These are phyloP conservation scores for Nymphalis c-album DNA, from an alignment of 2,888 invertebrate genomes.

Conservation along the genomic window DNA sequence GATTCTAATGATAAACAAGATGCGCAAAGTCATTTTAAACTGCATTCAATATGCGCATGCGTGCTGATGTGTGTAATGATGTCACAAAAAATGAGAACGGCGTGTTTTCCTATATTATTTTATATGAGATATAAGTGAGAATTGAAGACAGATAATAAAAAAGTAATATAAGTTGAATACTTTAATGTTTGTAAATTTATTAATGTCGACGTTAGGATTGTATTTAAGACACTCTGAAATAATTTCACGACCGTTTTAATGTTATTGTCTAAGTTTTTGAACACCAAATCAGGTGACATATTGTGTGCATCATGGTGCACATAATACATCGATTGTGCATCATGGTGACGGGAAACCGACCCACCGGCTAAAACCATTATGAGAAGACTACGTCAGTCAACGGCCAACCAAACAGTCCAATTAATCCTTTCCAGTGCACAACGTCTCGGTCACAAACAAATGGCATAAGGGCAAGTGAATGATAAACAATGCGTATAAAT, in stretches of 20 bases:
- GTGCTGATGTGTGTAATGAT: slow-evolving; percentile 51
- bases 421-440: too few species aligned
- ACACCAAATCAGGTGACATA: too few species aligned
- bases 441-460: too few species aligned
- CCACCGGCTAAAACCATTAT: too few species aligned
- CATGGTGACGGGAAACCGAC: too few species aligned
- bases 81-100: slow-evolving; percentile 60
- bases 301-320: too few species aligned
- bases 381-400: too few species aligned
- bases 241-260: not conserved
- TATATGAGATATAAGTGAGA: slow-evolving; percentile 30
- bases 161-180: slow-evolving; percentile 28
- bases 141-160: slow-evolving; percentile 25
- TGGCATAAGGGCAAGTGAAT: too few species aligned
- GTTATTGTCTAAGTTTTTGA: too few species aligned
- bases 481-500: too few species aligned
- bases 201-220: not conserved
- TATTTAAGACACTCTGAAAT: not conserved
- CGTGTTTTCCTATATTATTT: slow-evolving; percentile 45
- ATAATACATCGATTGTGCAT: too few species aligned
- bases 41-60: slow-evolving; percentile 49
- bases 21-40: slow-evolving; percentile 60
- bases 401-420: too few species aligned
- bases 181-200: slow-evolving; percentile 18
- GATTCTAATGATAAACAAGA: slow-evolving; percentile 66